Evolutionary conservation across 2,113 vertebrate species (phyloP).

Genomic region (Regulus satrapa): DNA sequence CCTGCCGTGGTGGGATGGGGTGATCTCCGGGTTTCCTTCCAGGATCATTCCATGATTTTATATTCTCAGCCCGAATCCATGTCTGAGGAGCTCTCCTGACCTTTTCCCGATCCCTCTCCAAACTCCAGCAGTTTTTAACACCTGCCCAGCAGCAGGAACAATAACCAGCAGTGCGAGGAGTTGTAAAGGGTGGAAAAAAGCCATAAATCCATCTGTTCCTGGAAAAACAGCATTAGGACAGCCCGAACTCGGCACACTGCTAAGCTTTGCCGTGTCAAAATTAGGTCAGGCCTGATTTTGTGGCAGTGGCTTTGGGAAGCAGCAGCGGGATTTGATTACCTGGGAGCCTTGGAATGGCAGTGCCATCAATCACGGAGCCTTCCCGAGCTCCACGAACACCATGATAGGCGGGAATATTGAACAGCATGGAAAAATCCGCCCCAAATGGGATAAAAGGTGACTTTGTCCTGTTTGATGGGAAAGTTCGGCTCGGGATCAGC

Average conservation of each 20-base stretch:
- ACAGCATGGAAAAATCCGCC: neutral
- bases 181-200: neutral
- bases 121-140: neutral
- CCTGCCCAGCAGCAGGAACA: neutral
- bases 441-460: neutral
- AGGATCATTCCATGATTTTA: neutral
- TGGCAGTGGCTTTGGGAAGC: neutral
- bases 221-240: neutral
- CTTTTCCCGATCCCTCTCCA: neutral
- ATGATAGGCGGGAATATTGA: neutral
- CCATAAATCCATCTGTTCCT: neutral
- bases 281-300: neutral
- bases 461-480: neutral
- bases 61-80: neutral
- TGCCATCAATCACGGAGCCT: neutral
- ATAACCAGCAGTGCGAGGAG: neutral
- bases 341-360: neutral
- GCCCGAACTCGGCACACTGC: neutral
- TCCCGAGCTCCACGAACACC: neutral
- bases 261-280: neutral
- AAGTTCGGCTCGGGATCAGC: rapidly evolving
- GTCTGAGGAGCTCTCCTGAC: neutral
- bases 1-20: neutral
- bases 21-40: too few relatives aligned
- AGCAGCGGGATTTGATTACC: neutral